Base-by-base conservation (phyloP, 2,113 vertebrate genomes). In the Nerophis ophidion region DNA sequence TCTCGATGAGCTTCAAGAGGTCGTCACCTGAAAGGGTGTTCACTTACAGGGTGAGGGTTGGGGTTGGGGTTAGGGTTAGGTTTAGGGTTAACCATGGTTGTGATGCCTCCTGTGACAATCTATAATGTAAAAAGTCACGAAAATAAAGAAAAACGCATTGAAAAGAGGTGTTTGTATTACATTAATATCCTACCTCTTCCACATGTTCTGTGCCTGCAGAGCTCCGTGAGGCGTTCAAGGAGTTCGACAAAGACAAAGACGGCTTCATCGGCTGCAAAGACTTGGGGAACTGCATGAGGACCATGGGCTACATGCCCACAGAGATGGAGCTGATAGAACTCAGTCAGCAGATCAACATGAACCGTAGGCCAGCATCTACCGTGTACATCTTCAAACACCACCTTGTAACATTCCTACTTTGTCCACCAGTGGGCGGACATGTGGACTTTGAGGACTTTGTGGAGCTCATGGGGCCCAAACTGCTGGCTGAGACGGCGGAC, bases 291-390 rank as follows among this genome's bases (percentile, higher is more conserved):
- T 99, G 97, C 85, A 99, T 99, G 97, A 92, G 97, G 14, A 99
- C 97, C 13, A 99, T 99, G 97, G 97, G 96, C 48, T 99, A 97
- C 89, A 99, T 98, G 96, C 96, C 96, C 26, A 99, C 97, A 0
- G 97, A 99, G 87, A 99, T 99, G 97, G 97, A 99, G 83, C 89
- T 99, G 19, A 98, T 99, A 1, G 97, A 99, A 67, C 88, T 99
- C 16, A 99, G 96, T 65, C 97, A 99, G 89, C 96, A 98, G 86
- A 96, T 99, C 87, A 99, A 98, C 91, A 99, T 99, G 96, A 99
- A 98, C 82, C 0, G 97, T 98, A 86, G 92, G 93, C 89, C 44
- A 57, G 8, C 2, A 6, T 6, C 15, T 7, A 35, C 7, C 8
- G 26, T 42, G 7, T 36, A 33, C 3, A 4, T 34, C 14, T 5